Percentiles rank a stretch among this genome's conserved stretches.
Evolutionary conservation across 1,140 invertebrate species (phyloP).

Genomic region (Diachasma alloeum): DNA sequence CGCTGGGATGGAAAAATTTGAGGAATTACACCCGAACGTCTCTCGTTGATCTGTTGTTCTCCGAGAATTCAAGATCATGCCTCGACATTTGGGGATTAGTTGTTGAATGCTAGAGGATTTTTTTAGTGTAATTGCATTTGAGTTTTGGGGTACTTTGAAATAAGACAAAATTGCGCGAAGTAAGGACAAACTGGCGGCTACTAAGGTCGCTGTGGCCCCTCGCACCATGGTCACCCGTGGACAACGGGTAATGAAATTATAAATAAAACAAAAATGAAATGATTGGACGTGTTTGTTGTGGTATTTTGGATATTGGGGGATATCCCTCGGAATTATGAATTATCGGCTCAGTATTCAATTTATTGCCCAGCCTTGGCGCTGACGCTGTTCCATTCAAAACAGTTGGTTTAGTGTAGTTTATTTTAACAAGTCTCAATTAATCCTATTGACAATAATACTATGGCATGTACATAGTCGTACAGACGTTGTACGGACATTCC

Average conservation of each 20-base stretch:
- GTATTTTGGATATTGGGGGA: not conserved
- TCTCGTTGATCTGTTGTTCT: too few species aligned
- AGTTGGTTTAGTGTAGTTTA: slow-evolving; percentile 36
- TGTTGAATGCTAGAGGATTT: not conserved
- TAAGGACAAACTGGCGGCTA: slow-evolving; percentile 55
- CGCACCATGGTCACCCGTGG: slow-evolving; percentile 62
- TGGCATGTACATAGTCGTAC: not conserved
- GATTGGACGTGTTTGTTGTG: not conserved
- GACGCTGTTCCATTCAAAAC: slow-evolving; percentile 30
- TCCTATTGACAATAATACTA: slow-evolving; percentile 33
- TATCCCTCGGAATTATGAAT: not conserved
- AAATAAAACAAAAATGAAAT: slow-evolving; percentile 6
- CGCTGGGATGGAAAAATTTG: too few species aligned
- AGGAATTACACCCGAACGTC: too few species aligned
- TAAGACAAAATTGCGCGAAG: slow-evolving; percentile 7
- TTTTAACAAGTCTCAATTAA: slow-evolving; percentile 44
- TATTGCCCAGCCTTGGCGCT: slow-evolving; percentile 20
- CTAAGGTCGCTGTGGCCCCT: slow-evolving; percentile 50
- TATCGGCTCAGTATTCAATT: not conserved
- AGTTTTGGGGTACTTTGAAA: not conserved
- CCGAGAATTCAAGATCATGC: too few species aligned
- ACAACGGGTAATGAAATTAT: slow-evolving; percentile 50
- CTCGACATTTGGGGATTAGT: too few species aligned
- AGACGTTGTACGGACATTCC: not conserved
- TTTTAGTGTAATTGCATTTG: not conserved